These are phyloP conservation scores for Hydrozoanthus gracilis DNA, from an alignment of 92 coral and sea anemone species.

Conservation along the genomic window DNA sequence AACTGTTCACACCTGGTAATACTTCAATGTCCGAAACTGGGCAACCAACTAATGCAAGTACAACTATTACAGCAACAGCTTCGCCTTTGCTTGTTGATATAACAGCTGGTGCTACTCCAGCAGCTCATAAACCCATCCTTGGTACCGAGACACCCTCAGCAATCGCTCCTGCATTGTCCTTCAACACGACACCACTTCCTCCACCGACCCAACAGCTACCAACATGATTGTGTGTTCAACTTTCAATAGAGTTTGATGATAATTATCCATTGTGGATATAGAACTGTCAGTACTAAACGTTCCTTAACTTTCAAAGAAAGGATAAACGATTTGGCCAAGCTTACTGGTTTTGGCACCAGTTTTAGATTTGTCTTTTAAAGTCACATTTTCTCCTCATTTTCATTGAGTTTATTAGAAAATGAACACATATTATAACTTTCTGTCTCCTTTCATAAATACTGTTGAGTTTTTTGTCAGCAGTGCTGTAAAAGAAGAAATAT, in stretches of 20 bases:
- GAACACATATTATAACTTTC: neutral
- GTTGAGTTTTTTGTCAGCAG: neutral
- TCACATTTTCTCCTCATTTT: neutral
- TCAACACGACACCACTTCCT: constrained; percentile 42
- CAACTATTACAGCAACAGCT: constrained; percentile 90
- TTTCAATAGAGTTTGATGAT: neutral
- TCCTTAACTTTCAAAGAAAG: neutral
- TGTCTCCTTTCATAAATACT: neutral
- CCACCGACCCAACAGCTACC: constrained; percentile 20
- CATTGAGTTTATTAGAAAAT: neutral
- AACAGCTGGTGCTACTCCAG: constrained; percentile 95
- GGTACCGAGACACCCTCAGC: neutral
- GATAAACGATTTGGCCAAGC: neutral
- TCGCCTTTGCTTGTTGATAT: constrained; percentile 86
- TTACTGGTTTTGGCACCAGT: neutral
- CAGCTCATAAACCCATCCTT: constrained; percentile 51
- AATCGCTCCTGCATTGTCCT: constrained; percentile 21
- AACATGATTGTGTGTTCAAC: neutral
- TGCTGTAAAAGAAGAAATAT: neutral
- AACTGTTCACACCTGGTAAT: constrained; percentile 71
- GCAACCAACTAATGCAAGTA: neutral
- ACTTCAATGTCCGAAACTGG: constrained; percentile 84
- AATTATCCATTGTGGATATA: neutral
- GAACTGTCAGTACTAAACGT: neutral
- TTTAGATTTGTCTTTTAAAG: neutral